Percentiles rank a stretch among this genome's conserved stretches.
Conservation (phyloP, 2,888 invertebrate genomes). For the Lasioglossum oenotherae region DNA sequence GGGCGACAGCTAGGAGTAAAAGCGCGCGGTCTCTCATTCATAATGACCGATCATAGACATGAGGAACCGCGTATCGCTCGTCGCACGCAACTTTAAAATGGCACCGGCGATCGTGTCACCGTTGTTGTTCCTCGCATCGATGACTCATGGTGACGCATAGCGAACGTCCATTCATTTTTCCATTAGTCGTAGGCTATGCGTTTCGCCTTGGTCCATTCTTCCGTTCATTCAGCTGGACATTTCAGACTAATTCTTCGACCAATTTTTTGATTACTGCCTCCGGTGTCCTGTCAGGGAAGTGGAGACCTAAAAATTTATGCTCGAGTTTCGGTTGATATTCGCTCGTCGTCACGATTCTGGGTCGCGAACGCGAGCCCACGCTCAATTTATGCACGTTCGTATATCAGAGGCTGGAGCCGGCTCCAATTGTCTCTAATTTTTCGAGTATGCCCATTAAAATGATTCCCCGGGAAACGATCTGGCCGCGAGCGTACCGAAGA, state of each 20-base stretch:
- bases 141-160: conserved; percentile 36
- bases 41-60: conserved; percentile 36
- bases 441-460: conserved; percentile 42
- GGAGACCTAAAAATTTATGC: not conserved
- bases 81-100: conserved; percentile 46
- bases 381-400: conserved; percentile 65
- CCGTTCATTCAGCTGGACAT: not conserved
- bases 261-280: not conserved
- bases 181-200: not conserved
- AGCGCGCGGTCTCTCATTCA: conserved; percentile 28
- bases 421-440: conserved; percentile 58
- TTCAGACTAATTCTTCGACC: not conserved
- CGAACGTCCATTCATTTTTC: conserved; percentile 42
- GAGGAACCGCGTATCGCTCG: not conserved
- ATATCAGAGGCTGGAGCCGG: conserved; percentile 35
- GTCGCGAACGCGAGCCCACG: conserved; percentile 62
- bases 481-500: not conserved
- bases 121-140: conserved; percentile 9
- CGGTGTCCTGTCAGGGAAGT: too few relatives aligned
- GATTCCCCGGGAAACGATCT: not conserved
- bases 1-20: not conserved
- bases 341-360: conserved; percentile 24
- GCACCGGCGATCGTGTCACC: conserved; percentile 30
- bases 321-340: not conserved
- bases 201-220: not conserved